These are phyloP conservation scores for Phengaris arion DNA, from an alignment of 2,888 invertebrate genomes.

Conservation along the genomic window DNA sequence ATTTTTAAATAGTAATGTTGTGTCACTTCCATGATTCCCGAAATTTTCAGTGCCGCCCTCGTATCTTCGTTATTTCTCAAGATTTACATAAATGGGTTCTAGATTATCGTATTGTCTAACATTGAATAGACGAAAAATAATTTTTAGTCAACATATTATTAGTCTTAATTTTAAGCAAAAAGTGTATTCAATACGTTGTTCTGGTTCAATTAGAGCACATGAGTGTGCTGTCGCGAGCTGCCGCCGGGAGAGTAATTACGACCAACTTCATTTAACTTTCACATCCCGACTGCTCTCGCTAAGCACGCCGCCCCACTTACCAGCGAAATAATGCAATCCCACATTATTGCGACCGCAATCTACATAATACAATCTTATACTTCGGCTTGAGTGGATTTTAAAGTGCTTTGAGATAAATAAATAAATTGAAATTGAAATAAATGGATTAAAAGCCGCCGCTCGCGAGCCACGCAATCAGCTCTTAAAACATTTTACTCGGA, in stretches of 20 bases:
- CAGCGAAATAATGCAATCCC: slow-evolving; percentile 71
- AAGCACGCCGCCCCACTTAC: slow-evolving; percentile 66
- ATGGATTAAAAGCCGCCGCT: neutral
- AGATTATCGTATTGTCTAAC: too few relatives aligned
- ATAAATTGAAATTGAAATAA: neutral
- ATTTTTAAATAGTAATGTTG: too few relatives aligned
- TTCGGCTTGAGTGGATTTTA: neutral
- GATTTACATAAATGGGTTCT: too few relatives aligned
- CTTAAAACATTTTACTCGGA: neutral
- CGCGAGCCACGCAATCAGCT: neutral
- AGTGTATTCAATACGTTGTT: slow-evolving; percentile 38
- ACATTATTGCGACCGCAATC: slow-evolving; percentile 51
- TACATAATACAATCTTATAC: neutral
- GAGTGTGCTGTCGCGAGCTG: slow-evolving; percentile 56
- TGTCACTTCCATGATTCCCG: too few relatives aligned
- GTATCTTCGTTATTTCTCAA: too few relatives aligned
- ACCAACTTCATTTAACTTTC: slow-evolving; percentile 76
- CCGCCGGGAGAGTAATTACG: slow-evolving; percentile 73
- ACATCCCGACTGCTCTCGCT: slow-evolving; percentile 68
- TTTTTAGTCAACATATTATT: too few relatives aligned
- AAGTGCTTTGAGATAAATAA: neutral
- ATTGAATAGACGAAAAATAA: too few relatives aligned
- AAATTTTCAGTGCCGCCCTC: too few relatives aligned
- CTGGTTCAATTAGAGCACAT: slow-evolving; percentile 55
- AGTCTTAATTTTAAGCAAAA: neutral